phyloP scores from a whole-genome alignment of 2,797 vertebrate genomes.

The Sebastes reedi region DNA sequence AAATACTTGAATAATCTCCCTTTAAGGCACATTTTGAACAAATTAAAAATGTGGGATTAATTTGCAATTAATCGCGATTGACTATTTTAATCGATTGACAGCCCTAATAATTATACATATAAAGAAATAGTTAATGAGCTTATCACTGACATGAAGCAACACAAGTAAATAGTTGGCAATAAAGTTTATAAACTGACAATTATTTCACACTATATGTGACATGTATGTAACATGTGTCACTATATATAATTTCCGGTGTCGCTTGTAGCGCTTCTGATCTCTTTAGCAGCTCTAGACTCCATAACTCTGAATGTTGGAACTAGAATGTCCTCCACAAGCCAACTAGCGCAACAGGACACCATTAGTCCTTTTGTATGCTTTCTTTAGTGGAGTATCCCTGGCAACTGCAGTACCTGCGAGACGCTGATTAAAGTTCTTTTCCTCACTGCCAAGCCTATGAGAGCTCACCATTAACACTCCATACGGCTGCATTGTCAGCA shows the following conservation, averaged over 20 bases:
- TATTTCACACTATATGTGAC: background rate
- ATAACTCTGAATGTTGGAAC: conserved; percentile 61
- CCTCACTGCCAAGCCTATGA: conserved; percentile 68
- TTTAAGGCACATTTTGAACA: too few species aligned
- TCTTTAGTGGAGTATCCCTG: conserved; percentile 72
- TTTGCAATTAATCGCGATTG: too few species aligned
- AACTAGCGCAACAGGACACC: conserved; percentile 70
- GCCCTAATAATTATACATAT: background rate
- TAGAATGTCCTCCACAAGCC: conserved; percentile 52
- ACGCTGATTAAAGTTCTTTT: conserved; percentile 75
- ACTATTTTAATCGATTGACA: too few species aligned
- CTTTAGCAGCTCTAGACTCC: conserved; percentile 33
- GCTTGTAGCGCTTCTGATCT: conserved; percentile 34
- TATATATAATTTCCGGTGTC: background rate
- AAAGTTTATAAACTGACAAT: conserved; percentile 8
- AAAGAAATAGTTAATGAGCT: conserved; percentile 3
- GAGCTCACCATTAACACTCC: conserved; percentile 66
- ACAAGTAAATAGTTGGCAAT: conserved; percentile 1
- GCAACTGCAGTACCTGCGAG: conserved; percentile 76
- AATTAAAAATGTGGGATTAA: too few species aligned
- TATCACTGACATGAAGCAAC: background rate
- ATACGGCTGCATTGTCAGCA: conserved; percentile 59
- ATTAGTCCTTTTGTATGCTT: conserved; percentile 73
- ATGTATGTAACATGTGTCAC: background rate
- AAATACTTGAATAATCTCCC: too few species aligned